Conservation (phyloP, 2,888 invertebrate species). For the Tuberolachnus salignus region DNA sequence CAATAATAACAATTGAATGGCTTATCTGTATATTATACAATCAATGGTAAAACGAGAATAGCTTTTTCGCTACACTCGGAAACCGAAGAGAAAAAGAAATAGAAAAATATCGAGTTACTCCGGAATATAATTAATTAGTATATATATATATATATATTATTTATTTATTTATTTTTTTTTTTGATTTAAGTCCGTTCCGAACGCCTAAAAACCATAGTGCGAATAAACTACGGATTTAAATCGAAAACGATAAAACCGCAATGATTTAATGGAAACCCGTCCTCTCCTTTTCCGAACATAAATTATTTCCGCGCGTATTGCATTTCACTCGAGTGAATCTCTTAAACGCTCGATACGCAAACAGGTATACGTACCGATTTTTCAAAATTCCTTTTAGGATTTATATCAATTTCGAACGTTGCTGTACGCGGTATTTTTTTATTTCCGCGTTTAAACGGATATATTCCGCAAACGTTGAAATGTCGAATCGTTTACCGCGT, state of each 20-base stretch:
- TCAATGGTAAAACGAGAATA: no score
- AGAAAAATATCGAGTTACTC: no score
- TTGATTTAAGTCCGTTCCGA: no score
- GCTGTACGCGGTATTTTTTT: neutral
- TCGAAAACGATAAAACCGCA: neutral
- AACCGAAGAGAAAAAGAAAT: no score
- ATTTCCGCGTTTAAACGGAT: neutral
- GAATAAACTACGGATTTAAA: neutral
- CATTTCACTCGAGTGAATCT: conserved; percentile 2
- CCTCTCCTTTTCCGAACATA: neutral
- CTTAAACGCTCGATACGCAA: conserved; percentile 1
- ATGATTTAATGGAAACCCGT: neutral
- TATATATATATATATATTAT: no score
- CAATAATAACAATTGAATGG: no score
- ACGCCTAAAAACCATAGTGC: neutral
- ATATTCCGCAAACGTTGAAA: no score
- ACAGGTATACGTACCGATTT: neutral
- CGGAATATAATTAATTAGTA: no score
- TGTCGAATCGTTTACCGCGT: no score
- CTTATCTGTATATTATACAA: no score
- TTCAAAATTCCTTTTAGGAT: neutral
- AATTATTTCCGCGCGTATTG: conserved; percentile 4
- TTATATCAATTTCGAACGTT: neutral
- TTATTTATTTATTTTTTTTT: no score
- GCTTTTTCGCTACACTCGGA: no score